phyloP scores from a whole-genome alignment of 2,797 vertebrate species.

The Pipistrellus nathusii region DNA sequence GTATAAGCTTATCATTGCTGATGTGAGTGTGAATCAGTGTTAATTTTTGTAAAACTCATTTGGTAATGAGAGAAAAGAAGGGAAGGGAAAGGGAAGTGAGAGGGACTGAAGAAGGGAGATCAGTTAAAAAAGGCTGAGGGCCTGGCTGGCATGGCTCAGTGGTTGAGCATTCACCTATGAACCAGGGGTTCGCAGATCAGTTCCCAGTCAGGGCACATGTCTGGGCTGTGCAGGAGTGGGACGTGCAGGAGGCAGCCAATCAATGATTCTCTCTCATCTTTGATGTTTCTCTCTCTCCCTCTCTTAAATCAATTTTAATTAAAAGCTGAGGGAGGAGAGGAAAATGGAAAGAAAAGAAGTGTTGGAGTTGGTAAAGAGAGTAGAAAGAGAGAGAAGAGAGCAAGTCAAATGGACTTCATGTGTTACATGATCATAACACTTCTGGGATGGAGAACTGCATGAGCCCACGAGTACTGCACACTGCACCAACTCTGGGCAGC shows the following conservation, averaged over 20 bases:
- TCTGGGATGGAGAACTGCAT: not conserved
- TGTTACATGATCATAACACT: accelerated
- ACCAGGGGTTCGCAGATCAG: no score
- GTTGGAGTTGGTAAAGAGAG: no score
- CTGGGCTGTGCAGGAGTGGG: no score
- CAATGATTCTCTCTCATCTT: not conserved
- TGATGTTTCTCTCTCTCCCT: not conserved
- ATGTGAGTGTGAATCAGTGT: not conserved
- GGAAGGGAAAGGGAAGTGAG: not conserved
- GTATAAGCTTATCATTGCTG: not conserved
- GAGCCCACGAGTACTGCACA: accelerated
- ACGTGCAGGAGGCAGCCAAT: not conserved
- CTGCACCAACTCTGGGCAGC: accelerated
- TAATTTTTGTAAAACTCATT: not conserved
- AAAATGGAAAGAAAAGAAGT: not conserved
- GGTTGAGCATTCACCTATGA: not conserved
- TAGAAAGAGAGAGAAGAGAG: not conserved
- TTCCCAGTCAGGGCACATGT: not conserved
- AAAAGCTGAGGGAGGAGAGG: not conserved
- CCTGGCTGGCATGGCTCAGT: not conserved
- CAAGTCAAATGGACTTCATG: no score
- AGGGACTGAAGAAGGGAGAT: not conserved
- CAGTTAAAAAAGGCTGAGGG: not conserved
- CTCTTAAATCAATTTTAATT: not conserved
- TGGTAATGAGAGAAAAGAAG: not conserved